Percentiles rank a stretch among this genome's conserved stretches.
phyloP scores from a whole-genome alignment of 2,113 vertebrate species.

The Lanius collurio region DNA sequence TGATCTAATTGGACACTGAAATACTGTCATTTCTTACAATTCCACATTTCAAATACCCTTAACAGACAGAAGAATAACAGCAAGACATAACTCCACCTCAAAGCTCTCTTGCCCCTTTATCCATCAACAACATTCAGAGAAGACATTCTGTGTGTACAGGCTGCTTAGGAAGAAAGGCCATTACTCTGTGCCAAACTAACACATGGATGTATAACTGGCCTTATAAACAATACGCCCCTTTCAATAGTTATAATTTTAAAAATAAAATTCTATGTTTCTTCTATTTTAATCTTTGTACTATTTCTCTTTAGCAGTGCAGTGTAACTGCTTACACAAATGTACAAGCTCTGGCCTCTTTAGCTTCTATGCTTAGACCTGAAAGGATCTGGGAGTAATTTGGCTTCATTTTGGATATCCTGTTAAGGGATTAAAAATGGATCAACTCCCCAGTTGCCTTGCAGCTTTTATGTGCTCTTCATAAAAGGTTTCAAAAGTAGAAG shows the following conservation, averaged over 20 bases:
- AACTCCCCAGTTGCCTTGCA: slow-evolving; percentile 53
- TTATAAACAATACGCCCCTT: not conserved
- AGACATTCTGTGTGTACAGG: not conserved
- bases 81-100: not conserved
- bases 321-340: slow-evolving; percentile 15
- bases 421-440: slow-evolving; percentile 45
- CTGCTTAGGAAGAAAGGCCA: not conserved
- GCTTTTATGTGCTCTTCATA: slow-evolving; percentile 63
- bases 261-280: not conserved
- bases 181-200: not conserved
- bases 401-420: slow-evolving; percentile 57
- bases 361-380: slow-evolving; percentile 28
- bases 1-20: not conserved
- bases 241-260: not conserved
- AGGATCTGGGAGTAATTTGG: slow-evolving; percentile 59
- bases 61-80: not conserved
- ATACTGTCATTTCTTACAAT: not conserved
- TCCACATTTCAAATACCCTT: not conserved
- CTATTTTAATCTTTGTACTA: not conserved
- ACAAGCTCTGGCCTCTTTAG: not conserved
- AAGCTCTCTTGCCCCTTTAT: not conserved
- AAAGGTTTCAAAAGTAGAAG: slow-evolving; percentile 61
- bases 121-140: not conserved
- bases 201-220: not conserved
- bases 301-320: not conserved